Evolutionary conservation across 2,888 invertebrate species (phyloP), one percentile per base, ranked within the genome.

Genomic region (Ditula angustiorana): DNA sequence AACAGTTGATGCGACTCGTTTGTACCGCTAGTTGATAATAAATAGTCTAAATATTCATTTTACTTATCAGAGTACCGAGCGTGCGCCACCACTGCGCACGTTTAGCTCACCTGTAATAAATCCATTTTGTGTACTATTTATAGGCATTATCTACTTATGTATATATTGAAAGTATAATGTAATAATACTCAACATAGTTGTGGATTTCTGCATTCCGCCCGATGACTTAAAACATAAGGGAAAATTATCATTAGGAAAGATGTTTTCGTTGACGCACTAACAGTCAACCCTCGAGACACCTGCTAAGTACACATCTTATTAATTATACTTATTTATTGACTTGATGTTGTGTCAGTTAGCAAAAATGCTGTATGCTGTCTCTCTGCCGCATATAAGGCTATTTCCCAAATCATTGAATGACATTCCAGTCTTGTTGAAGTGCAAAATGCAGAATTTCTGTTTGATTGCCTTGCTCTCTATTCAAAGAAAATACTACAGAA

Each of bases 141-240:
- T 87, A 89, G 85, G 81, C 82, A 79, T 87, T 69, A 84, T 89
- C 83, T 90, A 90, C 87, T 87, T 91, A 88, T 91, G 89, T 92
- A 91, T 91, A 90, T 92, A 91, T 91, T 88, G 90, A 88, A 76
- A 66, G 71, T 72, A 67, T 71, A 68, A 70, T 79, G 77, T 88
- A 82, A 85, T 86, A 90, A 91, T 90, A 92, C 90, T 92, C 91
- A 91, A 91, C 91, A 88, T 92, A 91, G 92, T 93, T 93, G 92
- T 92, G 93, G 93, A 92, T 92, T 90, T 92, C 90, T 91, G 93
- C 93, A 93, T 93, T 93, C 93, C 93, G 92, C 92, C 92, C 92
- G 91, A 91, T 87, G 93, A 92, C 92, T 91, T 90, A 91, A 92
- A 88, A 85, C 87, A 85, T 86, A 86, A 90, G 90, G 80, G 87